Conservation (phyloP, 2,888 invertebrate species). For the Cosmopolites sordidus region DNA sequence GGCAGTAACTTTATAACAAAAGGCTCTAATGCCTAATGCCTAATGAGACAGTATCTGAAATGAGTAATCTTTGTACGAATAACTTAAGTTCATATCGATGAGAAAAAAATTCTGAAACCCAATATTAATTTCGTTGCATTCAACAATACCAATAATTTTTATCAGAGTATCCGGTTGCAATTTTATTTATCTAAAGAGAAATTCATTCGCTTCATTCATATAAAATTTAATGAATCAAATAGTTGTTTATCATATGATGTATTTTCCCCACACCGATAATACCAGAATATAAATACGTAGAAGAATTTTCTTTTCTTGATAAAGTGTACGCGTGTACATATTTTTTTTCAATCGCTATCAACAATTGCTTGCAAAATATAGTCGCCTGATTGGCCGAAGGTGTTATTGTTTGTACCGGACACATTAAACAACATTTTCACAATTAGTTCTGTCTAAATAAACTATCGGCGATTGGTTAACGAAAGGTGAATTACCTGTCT, state of each 20-base stretch:
- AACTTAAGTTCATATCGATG: too few species aligned
- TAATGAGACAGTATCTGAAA: too few species aligned
- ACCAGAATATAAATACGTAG: neutral
- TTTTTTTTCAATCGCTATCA: neutral
- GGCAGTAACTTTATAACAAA: too few species aligned
- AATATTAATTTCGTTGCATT: too few species aligned
- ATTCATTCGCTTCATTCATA: neutral
- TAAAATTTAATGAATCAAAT: neutral
- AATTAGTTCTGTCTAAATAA: slow-evolving; percentile 14
- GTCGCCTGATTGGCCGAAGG: slow-evolving; percentile 2
- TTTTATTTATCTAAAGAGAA: too few species aligned
- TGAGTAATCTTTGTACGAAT: too few species aligned
- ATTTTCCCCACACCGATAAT: neutral
- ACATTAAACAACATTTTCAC: slow-evolving; percentile 13
- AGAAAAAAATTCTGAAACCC: too few species aligned
- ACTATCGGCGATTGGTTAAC: slow-evolving; percentile 3
- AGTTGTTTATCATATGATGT: neutral
- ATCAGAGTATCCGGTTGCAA: too few species aligned
- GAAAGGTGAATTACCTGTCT: slow-evolving; percentile 18
- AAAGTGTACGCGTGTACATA: neutral
- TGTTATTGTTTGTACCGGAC: slow-evolving; percentile 11
- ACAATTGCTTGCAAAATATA: slow-evolving; percentile 13
- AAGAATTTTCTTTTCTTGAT: neutral
- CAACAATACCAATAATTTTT: too few species aligned
- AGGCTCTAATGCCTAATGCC: too few species aligned